A percentile compares a stretch with the other conserved stretches of the same genome.
These are phyloP conservation scores for Argyra leucocephala DNA, from an alignment of 2,888 invertebrate species.

Conservation along the genomic window DNA sequence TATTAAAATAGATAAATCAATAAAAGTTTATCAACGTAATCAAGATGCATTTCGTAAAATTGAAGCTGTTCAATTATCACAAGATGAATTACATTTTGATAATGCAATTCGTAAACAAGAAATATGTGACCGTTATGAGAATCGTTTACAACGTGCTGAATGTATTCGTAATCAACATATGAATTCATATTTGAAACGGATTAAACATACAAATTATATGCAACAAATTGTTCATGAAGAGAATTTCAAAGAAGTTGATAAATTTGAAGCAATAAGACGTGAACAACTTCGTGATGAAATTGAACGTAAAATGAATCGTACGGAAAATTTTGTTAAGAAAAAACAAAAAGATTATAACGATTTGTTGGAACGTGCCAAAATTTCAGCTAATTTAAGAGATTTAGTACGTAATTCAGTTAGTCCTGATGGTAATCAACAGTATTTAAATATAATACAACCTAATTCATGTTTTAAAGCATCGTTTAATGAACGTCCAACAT, in stretches of 20 bases:
- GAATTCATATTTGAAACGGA: constrained; percentile 34
- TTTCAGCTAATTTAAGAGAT: constrained; percentile 40
- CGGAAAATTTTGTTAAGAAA: constrained; percentile 35
- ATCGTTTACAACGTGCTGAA: constrained; percentile 38
- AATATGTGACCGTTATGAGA: constrained; percentile 34
- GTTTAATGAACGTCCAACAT: constrained; percentile 15
- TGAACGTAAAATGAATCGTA: constrained; percentile 34
- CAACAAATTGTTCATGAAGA: constrained; percentile 39
- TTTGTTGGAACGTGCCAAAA: constrained; percentile 37
- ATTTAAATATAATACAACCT: not conserved
- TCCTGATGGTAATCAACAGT: constrained; percentile 29
- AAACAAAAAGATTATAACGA: constrained; percentile 34
- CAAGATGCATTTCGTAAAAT: constrained; percentile 36
- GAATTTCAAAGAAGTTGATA: constrained; percentile 37
- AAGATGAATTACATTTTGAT: constrained; percentile 37
- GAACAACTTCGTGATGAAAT: constrained; percentile 35
- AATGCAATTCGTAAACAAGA: constrained; percentile 36
- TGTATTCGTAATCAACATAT: constrained; percentile 33
- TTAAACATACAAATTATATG: constrained; percentile 39
- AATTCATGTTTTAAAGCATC: not conserved
- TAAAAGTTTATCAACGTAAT: constrained; percentile 34
- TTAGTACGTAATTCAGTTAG: constrained; percentile 40
- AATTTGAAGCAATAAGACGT: constrained; percentile 32
- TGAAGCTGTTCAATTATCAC: constrained; percentile 35
- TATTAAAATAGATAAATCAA: constrained; percentile 33